phyloP scores from a whole-genome alignment of 2,797 vertebrate species.

The Pangasius macronema region DNA sequence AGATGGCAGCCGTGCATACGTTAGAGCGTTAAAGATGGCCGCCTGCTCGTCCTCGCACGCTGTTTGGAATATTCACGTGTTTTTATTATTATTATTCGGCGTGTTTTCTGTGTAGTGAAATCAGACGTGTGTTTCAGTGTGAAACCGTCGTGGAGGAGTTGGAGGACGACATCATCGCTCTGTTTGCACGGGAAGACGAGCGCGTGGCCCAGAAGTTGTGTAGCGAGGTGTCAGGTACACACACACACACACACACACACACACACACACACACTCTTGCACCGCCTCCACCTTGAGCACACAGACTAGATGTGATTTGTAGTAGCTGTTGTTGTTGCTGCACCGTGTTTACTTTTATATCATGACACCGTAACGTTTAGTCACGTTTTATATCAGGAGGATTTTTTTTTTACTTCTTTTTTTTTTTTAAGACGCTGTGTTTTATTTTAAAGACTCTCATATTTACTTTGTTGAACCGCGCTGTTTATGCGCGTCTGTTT shows the following conservation, averaged over 20 bases:
- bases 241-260: not conserved
- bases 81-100: not conserved
- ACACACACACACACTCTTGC: not conserved
- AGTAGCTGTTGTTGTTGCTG: not conserved
- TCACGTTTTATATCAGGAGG: not conserved
- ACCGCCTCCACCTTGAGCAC: not conserved
- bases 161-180: slow-evolving; percentile 85
- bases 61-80: slow-evolving; percentile 20
- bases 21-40: slow-evolving; percentile 51
- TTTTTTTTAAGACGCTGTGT: not conserved
- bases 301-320: not conserved
- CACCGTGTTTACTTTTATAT: not conserved
- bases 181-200: slow-evolving; percentile 76
- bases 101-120: slow-evolving; percentile 6
- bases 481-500: not conserved
- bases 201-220: slow-evolving; percentile 82
- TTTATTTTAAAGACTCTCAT: not conserved
- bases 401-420: not conserved
- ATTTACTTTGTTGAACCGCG: not conserved
- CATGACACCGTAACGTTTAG: not conserved
- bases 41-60: slow-evolving; percentile 25
- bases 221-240: slow-evolving; percentile 84
- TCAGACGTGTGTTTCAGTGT: slow-evolving; percentile 73
- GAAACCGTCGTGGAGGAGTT: slow-evolving; percentile 84
- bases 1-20: slow-evolving; percentile 49